Percentiles rank a stretch among this genome's conserved stretches.
phyloP scores from a whole-genome alignment of 2,113 vertebrate species.

The Jaculus jaculus region DNA sequence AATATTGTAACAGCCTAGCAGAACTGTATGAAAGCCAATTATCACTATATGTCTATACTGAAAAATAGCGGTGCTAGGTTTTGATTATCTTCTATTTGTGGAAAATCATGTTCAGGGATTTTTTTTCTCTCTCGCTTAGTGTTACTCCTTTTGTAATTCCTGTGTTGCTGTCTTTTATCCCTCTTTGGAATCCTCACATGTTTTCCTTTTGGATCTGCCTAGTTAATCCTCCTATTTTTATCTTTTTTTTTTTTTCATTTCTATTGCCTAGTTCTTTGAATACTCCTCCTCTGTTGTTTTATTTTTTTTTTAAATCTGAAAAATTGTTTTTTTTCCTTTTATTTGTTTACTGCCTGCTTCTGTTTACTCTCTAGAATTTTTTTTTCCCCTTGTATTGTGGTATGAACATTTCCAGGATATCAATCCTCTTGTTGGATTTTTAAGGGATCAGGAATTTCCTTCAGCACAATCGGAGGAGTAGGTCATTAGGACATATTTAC shows the following conservation, averaged over 20 bases:
- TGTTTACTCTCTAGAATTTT: background rate
- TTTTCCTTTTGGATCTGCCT: background rate
- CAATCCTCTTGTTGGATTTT: background rate
- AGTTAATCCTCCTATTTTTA: background rate
- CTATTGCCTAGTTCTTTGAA: background rate
- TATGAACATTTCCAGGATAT: background rate
- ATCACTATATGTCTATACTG: background rate
- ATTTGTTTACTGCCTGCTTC: background rate
- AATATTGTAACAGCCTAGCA: background rate
- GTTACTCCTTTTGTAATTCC: background rate
- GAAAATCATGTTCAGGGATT: background rate
- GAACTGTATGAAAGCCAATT: background rate
- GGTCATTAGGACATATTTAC: background rate
- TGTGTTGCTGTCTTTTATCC: background rate
- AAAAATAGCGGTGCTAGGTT: too few species aligned
- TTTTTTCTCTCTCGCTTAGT: background rate
- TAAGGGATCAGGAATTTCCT: background rate
- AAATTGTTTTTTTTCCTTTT: background rate
- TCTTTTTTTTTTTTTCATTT: background rate
- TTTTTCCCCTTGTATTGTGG: background rate
- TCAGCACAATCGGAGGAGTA: background rate
- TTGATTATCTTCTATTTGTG: background rate
- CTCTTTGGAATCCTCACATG: background rate
- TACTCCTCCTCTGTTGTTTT: accelerated
- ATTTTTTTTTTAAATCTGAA: background rate